These are phyloP conservation scores for Caenorhabditis afra DNA, from an alignment of 2,888 invertebrate genomes.

Conservation along the genomic window DNA sequence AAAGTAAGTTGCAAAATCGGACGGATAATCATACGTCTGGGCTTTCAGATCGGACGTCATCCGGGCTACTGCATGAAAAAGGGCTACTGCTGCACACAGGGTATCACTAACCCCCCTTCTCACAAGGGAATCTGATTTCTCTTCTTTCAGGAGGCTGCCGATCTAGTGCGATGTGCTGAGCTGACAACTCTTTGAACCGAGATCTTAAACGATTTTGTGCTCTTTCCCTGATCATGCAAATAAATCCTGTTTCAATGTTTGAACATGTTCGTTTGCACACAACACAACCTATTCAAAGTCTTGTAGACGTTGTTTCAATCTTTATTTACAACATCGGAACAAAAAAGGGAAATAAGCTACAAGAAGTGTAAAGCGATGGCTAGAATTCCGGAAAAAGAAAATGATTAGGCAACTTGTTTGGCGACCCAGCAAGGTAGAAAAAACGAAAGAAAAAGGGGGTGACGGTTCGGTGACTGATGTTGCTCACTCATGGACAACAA, in stretches of 20 bases:
- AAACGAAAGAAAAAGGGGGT: conserved; percentile 24
- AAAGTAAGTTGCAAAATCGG: conserved; percentile 34
- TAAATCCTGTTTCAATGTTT: conserved; percentile 47
- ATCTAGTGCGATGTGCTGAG: conserved; percentile 58
- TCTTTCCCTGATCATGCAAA: conserved; percentile 13
- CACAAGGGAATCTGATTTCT: not conserved
- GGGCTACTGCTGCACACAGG: conserved; percentile 62
- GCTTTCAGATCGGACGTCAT: conserved; percentile 48
- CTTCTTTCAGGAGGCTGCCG: conserved; percentile 57
- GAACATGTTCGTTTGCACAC: conserved; percentile 6
- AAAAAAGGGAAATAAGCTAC: conserved; percentile 2
- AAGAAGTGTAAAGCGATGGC: conserved; percentile 52
- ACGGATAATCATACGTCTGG: too few species aligned
- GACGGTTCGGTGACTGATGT: conserved; percentile 25
- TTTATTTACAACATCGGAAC: conserved; percentile 41
- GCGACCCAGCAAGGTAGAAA: conserved; percentile 52
- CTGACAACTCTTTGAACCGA: too few species aligned
- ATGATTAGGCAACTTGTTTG: conserved; percentile 58
- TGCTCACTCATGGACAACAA: conserved; percentile 59
- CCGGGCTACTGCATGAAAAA: conserved; percentile 62
- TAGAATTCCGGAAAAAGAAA: conserved; percentile 51
- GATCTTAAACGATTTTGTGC: conserved; percentile 10
- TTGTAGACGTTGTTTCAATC: not conserved
- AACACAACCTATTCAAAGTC: not conserved
- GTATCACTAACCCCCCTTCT: too few species aligned